A percentile compares a stretch with the other conserved stretches of the same genome.
Conservation (phyloP, 2,113 vertebrate genomes). For the Spea bombifrons region DNA sequence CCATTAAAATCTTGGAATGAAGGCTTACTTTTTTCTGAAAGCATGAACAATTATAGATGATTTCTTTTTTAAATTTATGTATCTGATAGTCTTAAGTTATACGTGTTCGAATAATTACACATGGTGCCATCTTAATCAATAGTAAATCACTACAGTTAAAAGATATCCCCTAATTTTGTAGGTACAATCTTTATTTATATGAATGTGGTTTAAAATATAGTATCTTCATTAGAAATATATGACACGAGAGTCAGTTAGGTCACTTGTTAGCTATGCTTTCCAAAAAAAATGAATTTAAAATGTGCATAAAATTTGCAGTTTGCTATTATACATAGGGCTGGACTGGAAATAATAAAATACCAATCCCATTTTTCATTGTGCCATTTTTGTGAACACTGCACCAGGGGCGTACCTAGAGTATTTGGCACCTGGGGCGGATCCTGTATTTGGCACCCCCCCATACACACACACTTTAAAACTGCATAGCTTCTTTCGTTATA, state of each 20-base stretch:
- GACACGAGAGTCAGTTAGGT: not conserved
- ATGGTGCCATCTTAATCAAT: constrained; percentile 33
- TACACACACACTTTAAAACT: too few species aligned
- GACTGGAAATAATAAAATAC: too few species aligned
- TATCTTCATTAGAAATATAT: not conserved
- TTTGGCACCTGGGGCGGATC: too few species aligned
- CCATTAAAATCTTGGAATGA: constrained; percentile 57
- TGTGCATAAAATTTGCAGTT: too few species aligned
- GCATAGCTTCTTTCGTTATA: too few species aligned
- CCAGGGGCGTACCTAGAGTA: too few species aligned
- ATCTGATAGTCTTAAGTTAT: constrained; percentile 30
- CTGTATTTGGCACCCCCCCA: too few species aligned
- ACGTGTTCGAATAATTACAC: constrained; percentile 56
- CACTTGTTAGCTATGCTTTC: not conserved
- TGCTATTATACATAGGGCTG: too few species aligned
- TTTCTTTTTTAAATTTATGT: constrained; percentile 54
- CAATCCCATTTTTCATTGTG: too few species aligned
- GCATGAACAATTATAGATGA: constrained; percentile 55
- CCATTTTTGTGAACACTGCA: too few species aligned
- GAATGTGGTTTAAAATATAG: not conserved
- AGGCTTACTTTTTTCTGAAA: constrained; percentile 51
- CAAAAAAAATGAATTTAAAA: not conserved
- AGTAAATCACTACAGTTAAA: not conserved
- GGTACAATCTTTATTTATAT: not conserved
- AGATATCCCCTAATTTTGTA: not conserved